Evolutionary conservation across 2,888 invertebrate genomes (phyloP), one percentile per base, ranked within the genome.

Genomic region (Thecophora atra): DNA sequence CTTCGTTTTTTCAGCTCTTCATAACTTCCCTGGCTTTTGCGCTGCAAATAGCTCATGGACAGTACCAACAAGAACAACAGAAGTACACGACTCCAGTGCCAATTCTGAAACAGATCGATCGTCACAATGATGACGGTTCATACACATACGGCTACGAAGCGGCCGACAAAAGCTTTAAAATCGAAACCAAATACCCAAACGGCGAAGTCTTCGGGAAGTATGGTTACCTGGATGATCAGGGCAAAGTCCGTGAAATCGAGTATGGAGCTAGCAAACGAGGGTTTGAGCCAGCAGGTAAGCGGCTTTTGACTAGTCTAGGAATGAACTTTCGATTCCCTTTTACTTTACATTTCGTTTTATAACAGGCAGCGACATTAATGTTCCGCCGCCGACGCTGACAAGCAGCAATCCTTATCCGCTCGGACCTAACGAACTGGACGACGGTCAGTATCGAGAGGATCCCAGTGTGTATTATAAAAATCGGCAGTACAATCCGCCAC

Each of bases 121-220:
- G 91, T 75, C 94, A 95, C 85, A 94, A 95, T 83, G 94, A 94
- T 76, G 95, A 95, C 77, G 95, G 94, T 0, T 94, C 94, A 15
- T 96, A 96, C 87, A 94, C 94, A 79, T 95, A 92, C 81, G 95
- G 95, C 0, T 96, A 94, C 85, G 95, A 96, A 85, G 93, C 91
- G 0, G 95, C 94, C 0, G 95, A 96, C 81, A 94, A 94, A 13
- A 91, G 93, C 65, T 95, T 93, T 88, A 95, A 95, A 87, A 94
- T 95, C 75, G 95, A 95, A 85, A 94, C 95, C 1, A 95, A 95
- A 85, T 93, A 93, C 80, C 89, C 93, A 0, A 92, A 90, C 62
- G 95, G 95, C 0, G 94, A 95, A 80, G 94, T 95, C 0, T 93
- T 91, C 67, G 96, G 96, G 73, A 96, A 95, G 84, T 96, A 95